phyloP scores from a whole-genome alignment of 2,113 vertebrate genomes.

The Australoheros scitulus region DNA sequence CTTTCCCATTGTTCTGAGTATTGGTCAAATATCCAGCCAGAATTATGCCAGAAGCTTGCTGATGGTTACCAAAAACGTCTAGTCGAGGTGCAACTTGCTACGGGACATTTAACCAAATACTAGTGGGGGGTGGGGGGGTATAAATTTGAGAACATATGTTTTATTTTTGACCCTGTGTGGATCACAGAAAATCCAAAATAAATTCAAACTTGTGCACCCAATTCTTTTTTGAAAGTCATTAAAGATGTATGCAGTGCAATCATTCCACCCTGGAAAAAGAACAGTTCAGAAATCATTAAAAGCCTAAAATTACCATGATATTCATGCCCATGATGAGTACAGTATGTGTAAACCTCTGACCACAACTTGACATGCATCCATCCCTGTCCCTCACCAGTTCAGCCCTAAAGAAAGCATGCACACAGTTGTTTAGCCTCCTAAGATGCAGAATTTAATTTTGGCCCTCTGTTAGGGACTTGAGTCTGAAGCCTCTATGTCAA shows the following conservation, averaged over 20 bases:
- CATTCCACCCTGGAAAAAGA: neutral
- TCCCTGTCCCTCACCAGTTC: neutral
- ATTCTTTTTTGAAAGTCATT: neutral
- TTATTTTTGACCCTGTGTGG: neutral
- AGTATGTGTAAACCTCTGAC: neutral
- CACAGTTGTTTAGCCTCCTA: neutral
- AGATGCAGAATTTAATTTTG: too few relatives aligned
- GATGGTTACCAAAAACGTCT: too few relatives aligned
- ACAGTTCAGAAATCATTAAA: neutral
- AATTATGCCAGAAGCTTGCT: neutral
- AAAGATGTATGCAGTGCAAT: neutral
- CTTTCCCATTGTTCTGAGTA: neutral
- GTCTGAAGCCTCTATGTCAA: too few relatives aligned
- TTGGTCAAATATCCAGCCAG: neutral
- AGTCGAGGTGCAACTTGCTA: neutral
- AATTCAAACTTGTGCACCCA: neutral
- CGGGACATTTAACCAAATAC: neutral
- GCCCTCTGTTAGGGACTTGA: too few relatives aligned
- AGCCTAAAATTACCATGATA: neutral
- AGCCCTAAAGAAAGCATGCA: neutral
- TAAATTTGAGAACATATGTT: neutral
- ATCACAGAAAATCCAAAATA: neutral
- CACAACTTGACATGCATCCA: neutral
- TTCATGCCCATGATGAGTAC: neutral
- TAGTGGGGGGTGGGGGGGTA: neutral